Evolutionary conservation across 1,140 invertebrate genomes (phyloP), one percentile per base, ranked within the genome.

Genomic region (Hetaerina americana): DNA sequence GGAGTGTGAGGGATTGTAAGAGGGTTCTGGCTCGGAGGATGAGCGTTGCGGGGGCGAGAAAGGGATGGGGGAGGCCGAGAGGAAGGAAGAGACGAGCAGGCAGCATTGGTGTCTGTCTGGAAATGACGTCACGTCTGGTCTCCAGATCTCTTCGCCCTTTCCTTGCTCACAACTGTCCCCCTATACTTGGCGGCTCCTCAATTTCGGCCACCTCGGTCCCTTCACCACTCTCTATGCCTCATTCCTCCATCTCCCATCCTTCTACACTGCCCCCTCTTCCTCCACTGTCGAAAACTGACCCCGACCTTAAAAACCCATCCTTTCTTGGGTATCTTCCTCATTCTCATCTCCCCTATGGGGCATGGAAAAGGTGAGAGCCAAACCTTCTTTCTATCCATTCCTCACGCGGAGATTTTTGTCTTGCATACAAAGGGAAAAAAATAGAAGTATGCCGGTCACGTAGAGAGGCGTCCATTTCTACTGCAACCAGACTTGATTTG

Each of bases 61-160:
- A n/a, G n/a, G n/a, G 40, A 57, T 57, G 40, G 40, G 40, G 40
- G 22, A 57, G 40, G 40, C 15, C 15, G n/a, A n/a, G n/a, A n/a
- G 40, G 40, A 57, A 57, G 40, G 40, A 57, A 57, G n/a, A n/a
- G n/a, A n/a, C n/a, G n/a, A n/a, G n/a, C n/a, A 12, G 66, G 68
- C 26, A 69, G 26, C 26, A 28, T 28, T 27, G 28, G 68, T 69
- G 68, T 69, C 68, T 69, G 68, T 69, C 68, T 69, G 68, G 68
- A 27, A n/a, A n/a, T 69, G 68, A 69, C 68, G 68, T 69, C 68
- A 69, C 68, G 68, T 69, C 68, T 69, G 68, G 68, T 69, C 68
- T 26, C 28, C 68, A 27, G 26, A 69, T 27, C 68, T 27, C 66
- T 25, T 66, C 40, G 10, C n/a, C 40, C 40, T n/a, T 57, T 68